Evolutionary conservation across 2,113 vertebrate species (phyloP).

Genomic region (Gallinago paraguaiae): DNA sequence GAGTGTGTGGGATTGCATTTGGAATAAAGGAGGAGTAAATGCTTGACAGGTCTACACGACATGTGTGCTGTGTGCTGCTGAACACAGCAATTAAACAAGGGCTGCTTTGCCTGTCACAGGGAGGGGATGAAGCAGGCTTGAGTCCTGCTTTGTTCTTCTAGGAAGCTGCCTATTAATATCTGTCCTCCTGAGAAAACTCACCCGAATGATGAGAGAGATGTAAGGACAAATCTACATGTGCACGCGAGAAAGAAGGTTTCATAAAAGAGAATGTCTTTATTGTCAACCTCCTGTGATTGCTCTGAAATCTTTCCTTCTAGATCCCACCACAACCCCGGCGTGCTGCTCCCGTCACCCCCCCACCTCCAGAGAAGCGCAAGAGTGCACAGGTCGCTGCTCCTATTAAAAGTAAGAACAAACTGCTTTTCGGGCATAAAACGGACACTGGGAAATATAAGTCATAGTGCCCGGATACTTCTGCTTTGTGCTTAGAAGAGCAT

Average conservation of each 20-base stretch:
- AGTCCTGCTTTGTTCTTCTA: constrained; percentile 60
- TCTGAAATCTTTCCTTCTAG: constrained; percentile 70
- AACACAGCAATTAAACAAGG: constrained; percentile 66
- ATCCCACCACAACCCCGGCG: constrained; percentile 85
- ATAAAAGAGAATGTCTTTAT: neutral
- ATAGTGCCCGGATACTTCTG: neutral
- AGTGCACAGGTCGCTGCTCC: constrained; percentile 68
- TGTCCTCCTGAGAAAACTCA: constrained; percentile 40
- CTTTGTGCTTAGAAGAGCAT: neutral
- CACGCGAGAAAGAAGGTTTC: neutral
- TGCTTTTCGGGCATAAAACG: fast-evolving
- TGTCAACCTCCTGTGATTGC: constrained; percentile 37
- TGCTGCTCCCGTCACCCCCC: constrained; percentile 86
- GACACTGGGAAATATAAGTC: neutral
- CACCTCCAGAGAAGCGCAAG: constrained; percentile 89
- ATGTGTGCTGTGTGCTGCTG: neutral
- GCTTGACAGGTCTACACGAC: constrained; percentile 52
- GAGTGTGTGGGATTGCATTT: constrained; percentile 43
- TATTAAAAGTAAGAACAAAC: constrained; percentile 71
- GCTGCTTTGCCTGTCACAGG: constrained; percentile 59
- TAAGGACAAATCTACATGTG: constrained; percentile 22
- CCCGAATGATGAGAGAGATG: neutral
- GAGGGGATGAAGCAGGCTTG: constrained; percentile 33
- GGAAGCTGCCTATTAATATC: constrained; percentile 28
- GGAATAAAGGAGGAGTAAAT: constrained; percentile 57